Evolutionary conservation across 2,888 invertebrate species (phyloP).

Genomic region (Lottia scabra): DNA sequence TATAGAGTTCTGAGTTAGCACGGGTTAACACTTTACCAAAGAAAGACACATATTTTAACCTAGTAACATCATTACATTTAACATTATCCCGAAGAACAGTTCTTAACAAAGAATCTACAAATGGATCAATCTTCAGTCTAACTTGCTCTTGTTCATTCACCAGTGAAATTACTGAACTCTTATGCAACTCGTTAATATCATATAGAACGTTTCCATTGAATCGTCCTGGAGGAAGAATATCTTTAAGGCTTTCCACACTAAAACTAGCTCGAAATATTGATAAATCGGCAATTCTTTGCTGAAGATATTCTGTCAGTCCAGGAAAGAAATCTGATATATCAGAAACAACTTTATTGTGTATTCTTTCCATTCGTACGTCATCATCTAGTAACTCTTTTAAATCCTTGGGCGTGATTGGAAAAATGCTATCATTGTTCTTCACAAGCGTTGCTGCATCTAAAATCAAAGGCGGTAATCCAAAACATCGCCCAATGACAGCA

Average conservation of each 20-base stretch:
- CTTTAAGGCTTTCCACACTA: background rate
- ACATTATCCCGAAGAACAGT: constrained; percentile 1
- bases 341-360: background rate
- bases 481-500: constrained; percentile 11
- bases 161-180: background rate
- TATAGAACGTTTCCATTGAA: background rate
- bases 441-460: constrained; percentile 16
- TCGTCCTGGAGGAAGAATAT: background rate
- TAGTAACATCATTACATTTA: constrained; percentile 15
- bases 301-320: constrained; percentile 10
- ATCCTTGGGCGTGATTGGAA: constrained; percentile 11
- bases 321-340: background rate
- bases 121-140: background rate
- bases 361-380: background rate
- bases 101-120: background rate
- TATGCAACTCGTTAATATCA: background rate
- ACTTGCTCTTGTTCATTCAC: background rate
- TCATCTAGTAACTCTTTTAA: constrained; percentile 4
- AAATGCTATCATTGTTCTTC: background rate
- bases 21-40: constrained; percentile 24
- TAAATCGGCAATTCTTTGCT: constrained; percentile 8
- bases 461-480: constrained; percentile 23
- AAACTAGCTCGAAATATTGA: constrained; percentile 16
- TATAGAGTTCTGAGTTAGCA: constrained; percentile 23
- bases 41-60: constrained; percentile 30